phyloP scores from a whole-genome alignment of 2,888 invertebrate genomes.

The Tetragonula carbonaria region DNA sequence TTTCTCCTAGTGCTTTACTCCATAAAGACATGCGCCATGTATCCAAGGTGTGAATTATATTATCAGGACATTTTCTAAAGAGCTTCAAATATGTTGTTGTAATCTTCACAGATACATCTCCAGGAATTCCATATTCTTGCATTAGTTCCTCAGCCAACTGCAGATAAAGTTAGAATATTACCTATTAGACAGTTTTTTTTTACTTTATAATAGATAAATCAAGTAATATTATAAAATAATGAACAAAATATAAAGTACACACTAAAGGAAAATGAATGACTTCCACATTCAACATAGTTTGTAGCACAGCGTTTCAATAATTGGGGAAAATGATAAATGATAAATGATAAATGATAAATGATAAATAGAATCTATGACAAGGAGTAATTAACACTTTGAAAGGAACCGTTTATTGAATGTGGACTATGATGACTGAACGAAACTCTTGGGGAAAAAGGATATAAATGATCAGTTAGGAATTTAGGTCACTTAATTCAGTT shows the following conservation, averaged over 20 bases:
- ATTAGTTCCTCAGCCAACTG: slow-evolving; percentile 86
- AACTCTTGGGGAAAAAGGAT: slow-evolving; percentile 64
- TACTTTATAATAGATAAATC: not conserved
- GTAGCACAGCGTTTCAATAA: not conserved
- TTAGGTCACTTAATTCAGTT: slow-evolving; percentile 82
- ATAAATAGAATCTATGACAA: slow-evolving; percentile 4
- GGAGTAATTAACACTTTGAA: not conserved
- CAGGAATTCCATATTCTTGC: slow-evolving; percentile 88
- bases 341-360: slow-evolving; percentile 9
- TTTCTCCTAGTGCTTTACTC: slow-evolving; percentile 90
- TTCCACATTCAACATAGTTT: slow-evolving; percentile 66
- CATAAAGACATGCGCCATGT: slow-evolving; percentile 92
- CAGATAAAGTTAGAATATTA: slow-evolving; percentile 65
- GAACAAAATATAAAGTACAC: slow-evolving; percentile 62
- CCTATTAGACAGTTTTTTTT: slow-evolving; percentile 37
- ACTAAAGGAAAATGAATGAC: slow-evolving; percentile 56
- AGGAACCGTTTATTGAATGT: slow-evolving; percentile 70
- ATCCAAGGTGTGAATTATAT: slow-evolving; percentile 89
- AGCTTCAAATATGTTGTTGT: slow-evolving; percentile 89
- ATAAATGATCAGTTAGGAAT: slow-evolving; percentile 71
- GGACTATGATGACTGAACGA: slow-evolving; percentile 67
- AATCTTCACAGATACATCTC: slow-evolving; percentile 87
- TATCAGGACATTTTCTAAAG: slow-evolving; percentile 93
- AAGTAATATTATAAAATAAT: slow-evolving; percentile 53
- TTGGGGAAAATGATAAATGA: slow-evolving; percentile 2